Conservation (phyloP, 2,888 invertebrate species). For the Cantharis flavilabris region DNA sequence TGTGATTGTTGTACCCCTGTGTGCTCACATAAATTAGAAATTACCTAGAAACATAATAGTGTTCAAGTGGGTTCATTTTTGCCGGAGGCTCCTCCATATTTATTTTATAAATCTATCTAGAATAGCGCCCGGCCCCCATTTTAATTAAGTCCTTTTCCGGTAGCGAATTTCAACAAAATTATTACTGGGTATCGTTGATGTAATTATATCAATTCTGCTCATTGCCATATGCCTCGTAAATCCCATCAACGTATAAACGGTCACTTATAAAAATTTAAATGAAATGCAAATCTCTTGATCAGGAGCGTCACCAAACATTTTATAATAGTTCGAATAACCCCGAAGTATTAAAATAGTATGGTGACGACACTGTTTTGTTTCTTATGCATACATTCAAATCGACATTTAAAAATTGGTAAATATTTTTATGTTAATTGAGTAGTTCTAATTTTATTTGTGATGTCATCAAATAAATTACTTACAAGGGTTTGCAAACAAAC, state of each 20-base stretch:
- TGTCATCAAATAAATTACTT: neutral
- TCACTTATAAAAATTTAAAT: neutral
- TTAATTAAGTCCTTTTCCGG: neutral
- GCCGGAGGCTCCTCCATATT: neutral
- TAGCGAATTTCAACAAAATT: neutral
- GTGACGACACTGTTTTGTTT: neutral
- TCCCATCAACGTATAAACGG: neutral
- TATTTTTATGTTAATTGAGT: neutral
- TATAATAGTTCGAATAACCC: neutral
- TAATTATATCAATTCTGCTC: neutral
- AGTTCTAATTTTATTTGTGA: slow-evolving; percentile 1
- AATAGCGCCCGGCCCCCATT: neutral
- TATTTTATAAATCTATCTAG: neutral
- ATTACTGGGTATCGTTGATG: neutral
- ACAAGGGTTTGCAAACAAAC: neutral
- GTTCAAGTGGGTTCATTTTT: neutral
- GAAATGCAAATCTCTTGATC: neutral
- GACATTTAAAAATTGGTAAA: neutral
- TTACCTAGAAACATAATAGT: no score
- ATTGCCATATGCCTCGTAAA: slow-evolving; percentile 9
- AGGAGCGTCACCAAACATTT: neutral
- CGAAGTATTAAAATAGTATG: neutral
- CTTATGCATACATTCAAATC: neutral
- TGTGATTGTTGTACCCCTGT: no score
- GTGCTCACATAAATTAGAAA: no score